Evolutionary conservation across 2,113 vertebrate species (phyloP), one percentile per base, ranked within the genome.

Genomic region (Lasiurus cinereus): DNA sequence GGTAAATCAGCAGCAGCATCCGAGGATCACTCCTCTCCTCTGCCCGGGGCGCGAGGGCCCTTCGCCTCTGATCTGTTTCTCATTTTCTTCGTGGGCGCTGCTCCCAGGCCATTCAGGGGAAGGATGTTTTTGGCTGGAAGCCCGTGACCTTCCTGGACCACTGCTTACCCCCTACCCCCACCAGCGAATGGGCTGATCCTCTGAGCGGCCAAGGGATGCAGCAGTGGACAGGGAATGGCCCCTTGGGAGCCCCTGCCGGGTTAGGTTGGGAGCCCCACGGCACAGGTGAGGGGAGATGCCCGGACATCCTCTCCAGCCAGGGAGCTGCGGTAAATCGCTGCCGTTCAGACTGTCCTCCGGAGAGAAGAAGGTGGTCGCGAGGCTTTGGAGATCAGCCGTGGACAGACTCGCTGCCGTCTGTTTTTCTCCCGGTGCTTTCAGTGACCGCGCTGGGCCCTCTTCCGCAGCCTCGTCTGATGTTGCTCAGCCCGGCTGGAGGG

Each of bases 51-150:
- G 21, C 39, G 21, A n/a, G 11, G 73, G 69, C 64, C 14, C 1
- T 46, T 95, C 84, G 66, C 52, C 76, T 70, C 95, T 87, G 90
- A 76, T 93, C 93, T 88, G 46, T 91, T 96, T 96, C n/a, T 96
- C 76, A 93, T 90, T 95, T 97, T 88, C 83, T 96, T 83, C 89
- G 91, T 91, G 93, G 94, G 66, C 90, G 52, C 74, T 70, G 83
- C 66, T 94, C 74, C 83, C 91, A 11, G 64, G 3, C 15, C 50
- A 82, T 90, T 95, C 52, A 97, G 91, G 79, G 31, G 97, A 90
- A 82, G 50, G 5, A 87, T 64, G 56, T 93, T 93, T 93, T 93
- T 93, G 76, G 95, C 92, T 83, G 70, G 62, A 90, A 91, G 91
- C 80, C 85, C 83, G 56, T 15, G 88, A 73, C 62, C 83, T 5